Evolutionary conservation across 2,888 invertebrate genomes (phyloP).

Genomic region (Acrobasis consociella): DNA sequence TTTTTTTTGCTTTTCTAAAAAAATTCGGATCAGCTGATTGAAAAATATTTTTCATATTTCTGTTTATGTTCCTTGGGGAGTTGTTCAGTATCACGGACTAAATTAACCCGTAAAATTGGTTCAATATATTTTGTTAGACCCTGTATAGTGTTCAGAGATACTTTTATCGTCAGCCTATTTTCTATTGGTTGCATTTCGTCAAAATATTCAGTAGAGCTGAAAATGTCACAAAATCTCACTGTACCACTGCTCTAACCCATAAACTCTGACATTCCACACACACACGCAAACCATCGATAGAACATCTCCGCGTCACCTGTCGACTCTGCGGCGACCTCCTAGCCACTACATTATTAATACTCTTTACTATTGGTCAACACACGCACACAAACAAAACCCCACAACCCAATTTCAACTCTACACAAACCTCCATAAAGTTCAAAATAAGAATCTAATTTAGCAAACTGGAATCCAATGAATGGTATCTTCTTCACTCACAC

Average conservation of each 20-base stretch:
- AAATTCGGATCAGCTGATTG: too few relatives aligned
- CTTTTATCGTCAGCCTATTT: too few relatives aligned
- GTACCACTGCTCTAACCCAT: conserved; percentile 44
- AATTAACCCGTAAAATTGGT: too few relatives aligned
- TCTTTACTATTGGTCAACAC: conserved; percentile 67
- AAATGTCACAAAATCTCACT: conserved; percentile 25
- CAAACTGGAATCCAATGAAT: conserved; percentile 34
- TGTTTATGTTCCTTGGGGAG: too few relatives aligned
- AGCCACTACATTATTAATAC: conserved; percentile 64
- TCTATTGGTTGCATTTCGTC: too few relatives aligned
- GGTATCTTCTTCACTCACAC: conserved; percentile 57
- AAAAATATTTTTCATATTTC: too few relatives aligned
- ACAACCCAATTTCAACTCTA: conserved; percentile 46
- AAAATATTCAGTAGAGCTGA: too few relatives aligned
- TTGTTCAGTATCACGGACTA: too few relatives aligned
- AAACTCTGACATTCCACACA: conserved; percentile 77
- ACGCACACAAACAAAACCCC: conserved; percentile 47
- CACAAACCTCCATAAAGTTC: conserved; percentile 32
- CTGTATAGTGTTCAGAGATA: too few relatives aligned
- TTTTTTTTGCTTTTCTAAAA: too few relatives aligned
- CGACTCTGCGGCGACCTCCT: conserved; percentile 72
- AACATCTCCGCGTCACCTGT: conserved; percentile 73
- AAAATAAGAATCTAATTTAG: conserved; percentile 36
- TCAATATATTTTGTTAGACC: too few relatives aligned
- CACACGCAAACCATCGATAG: conserved; percentile 54